phyloP scores from a whole-genome alignment of 2,113 vertebrate species.

The Oenanthe oenanthe region DNA sequence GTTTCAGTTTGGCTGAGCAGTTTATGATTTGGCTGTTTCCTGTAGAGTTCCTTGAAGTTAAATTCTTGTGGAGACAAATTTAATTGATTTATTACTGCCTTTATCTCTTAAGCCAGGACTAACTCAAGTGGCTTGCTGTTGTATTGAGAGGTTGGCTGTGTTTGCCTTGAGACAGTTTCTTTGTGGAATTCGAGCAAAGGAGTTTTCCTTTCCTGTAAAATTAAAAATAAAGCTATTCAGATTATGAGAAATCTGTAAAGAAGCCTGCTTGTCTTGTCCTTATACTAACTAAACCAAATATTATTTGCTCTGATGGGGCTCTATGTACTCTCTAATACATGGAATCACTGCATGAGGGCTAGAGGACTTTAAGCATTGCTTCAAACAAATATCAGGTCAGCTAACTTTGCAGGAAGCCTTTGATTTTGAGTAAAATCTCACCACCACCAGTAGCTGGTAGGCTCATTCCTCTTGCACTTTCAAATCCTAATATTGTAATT shows the following conservation, averaged over 20 bases:
- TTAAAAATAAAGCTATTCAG: neutral
- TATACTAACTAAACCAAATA: neutral
- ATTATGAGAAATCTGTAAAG: neutral
- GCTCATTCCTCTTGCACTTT: neutral
- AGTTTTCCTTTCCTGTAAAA: neutral
- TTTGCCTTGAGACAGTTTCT: neutral
- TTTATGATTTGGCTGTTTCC: neutral
- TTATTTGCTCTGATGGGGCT: neutral
- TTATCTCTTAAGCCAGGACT: neutral
- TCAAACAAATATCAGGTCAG: neutral
- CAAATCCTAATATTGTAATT: neutral
- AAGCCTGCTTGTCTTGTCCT: neutral
- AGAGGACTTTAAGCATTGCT: neutral
- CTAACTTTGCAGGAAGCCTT: neutral
- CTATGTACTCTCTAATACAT: neutral
- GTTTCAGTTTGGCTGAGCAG: neutral
- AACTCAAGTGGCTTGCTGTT: neutral
- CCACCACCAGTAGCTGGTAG: neutral
- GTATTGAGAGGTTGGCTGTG: neutral
- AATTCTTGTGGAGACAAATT: neutral
- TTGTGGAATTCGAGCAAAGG: neutral
- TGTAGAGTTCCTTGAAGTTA: neutral
- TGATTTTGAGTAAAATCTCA: neutral
- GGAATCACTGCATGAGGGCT: neutral
- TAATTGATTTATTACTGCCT: neutral